Evolutionary conservation across 2,113 vertebrate species (phyloP).

Genomic region (Silurus meridionalis): DNA sequence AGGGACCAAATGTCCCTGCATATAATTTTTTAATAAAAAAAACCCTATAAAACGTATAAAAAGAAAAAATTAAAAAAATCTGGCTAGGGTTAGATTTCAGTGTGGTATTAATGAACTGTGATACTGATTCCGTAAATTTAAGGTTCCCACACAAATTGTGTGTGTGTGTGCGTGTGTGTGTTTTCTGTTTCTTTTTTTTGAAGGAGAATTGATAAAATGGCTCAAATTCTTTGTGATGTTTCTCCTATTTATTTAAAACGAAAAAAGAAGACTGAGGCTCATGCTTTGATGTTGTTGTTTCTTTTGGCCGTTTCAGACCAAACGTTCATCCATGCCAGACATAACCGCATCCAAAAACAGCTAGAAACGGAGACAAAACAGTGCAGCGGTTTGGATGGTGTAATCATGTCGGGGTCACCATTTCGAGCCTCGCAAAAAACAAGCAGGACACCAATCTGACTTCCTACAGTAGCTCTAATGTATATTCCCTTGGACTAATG

Average conservation of each 20-base stretch:
- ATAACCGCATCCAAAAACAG: background rate
- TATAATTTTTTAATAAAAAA: background rate
- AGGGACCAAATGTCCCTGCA: background rate
- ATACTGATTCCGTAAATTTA: background rate
- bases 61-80: background rate
- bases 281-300: background rate
- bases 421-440: conserved; percentile 50
- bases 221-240: background rate
- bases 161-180: background rate
- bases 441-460: conserved; percentile 69
- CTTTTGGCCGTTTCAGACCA: background rate
- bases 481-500: conserved; percentile 80
- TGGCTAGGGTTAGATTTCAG: background rate
- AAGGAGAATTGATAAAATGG: background rate
- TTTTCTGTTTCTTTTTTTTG: background rate
- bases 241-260: conserved; percentile 1
- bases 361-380: background rate
- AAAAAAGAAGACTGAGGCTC: background rate
- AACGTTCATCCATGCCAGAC: background rate
- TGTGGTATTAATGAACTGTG: background rate
- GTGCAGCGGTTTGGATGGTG: background rate
- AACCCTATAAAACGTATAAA: background rate
- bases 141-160: background rate
- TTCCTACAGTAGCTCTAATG: conserved; percentile 80
- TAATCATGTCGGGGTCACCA: conserved; percentile 23